Percentiles rank a stretch among this genome's conserved stretches.
phyloP scores from a whole-genome alignment of 2,113 vertebrate genomes.

The Melanerpes aurifrons region DNA sequence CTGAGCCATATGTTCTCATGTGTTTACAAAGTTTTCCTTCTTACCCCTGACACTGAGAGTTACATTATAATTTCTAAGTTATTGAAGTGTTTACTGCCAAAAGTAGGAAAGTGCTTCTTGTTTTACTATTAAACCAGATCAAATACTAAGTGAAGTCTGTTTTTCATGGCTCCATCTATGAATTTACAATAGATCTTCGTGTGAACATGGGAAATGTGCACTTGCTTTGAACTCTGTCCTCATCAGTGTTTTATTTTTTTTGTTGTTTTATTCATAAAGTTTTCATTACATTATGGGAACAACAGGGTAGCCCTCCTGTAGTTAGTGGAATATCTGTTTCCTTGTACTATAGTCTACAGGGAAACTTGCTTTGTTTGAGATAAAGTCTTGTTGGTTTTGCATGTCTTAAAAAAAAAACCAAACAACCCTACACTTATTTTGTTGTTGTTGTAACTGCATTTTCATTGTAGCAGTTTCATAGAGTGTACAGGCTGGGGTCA shows the following conservation, averaged over 20 bases:
- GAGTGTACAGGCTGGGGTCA: neutral
- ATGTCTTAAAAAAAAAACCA: neutral
- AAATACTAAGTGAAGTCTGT: constrained; percentile 2
- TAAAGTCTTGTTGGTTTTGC: neutral
- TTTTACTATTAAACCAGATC: constrained; percentile 8
- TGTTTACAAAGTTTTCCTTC: no score
- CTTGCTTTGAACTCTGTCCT: constrained; percentile 61
- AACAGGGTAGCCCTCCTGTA: constrained; percentile 56
- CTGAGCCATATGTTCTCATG: no score
- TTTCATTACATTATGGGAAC: constrained; percentile 61
- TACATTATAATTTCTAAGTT: neutral
- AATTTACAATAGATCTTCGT: constrained; percentile 44
- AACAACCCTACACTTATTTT: neutral
- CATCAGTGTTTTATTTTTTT: constrained; percentile 39
- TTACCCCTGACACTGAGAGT: no score
- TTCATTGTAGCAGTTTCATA: neutral
- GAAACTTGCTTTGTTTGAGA: constrained; percentile 18
- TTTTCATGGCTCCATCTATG: constrained; percentile 36
- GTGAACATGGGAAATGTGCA: constrained; percentile 34
- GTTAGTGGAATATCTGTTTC: constrained; percentile 6
- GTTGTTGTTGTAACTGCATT: neutral
- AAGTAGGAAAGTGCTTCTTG: neutral
- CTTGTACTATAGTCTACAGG: neutral
- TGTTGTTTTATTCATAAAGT: constrained; percentile 56
- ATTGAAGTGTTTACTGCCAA: neutral